phyloP scores from a whole-genome alignment of 2,888 invertebrate species.

The Ligdia adustata region DNA sequence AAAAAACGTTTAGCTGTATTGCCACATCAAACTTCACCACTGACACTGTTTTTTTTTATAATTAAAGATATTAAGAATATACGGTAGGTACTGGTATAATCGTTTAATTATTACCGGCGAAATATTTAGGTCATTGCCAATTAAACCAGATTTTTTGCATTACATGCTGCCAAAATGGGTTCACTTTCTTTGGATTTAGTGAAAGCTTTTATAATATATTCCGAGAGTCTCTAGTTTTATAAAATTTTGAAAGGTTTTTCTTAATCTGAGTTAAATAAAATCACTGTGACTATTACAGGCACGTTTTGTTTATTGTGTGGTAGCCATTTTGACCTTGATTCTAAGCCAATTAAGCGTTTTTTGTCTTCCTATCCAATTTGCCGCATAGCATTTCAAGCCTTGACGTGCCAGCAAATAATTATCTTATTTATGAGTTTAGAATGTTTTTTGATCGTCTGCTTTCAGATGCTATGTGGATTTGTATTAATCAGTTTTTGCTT shows the following conservation, averaged over 20 bases:
- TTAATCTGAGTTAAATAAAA: too few relatives aligned
- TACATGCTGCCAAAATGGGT: conserved; percentile 8
- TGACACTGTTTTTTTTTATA: conserved; percentile 6
- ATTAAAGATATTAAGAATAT: conserved; percentile 23
- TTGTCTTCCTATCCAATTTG: conserved; percentile 35
- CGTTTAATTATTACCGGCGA: conserved; percentile 11
- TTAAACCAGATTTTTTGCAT: conserved; percentile 24
- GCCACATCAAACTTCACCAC: conserved; percentile 2
- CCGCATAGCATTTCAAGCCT: conserved; percentile 28
- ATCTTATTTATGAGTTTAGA: conserved; percentile 14
- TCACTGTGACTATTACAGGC: conserved; percentile 14
- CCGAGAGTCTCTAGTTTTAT: too few relatives aligned
- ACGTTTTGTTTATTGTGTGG: conserved; percentile 29
- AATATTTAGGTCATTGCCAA: conserved; percentile 23
- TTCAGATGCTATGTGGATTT: background rate
- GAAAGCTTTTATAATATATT: conserved; percentile 24
- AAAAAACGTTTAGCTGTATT: conserved; percentile 15
- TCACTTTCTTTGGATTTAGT: conserved; percentile 24
- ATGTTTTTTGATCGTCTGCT: conserved; percentile 18
- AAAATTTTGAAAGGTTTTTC: too few relatives aligned
- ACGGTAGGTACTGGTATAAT: conserved; percentile 20
- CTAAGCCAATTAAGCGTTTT: conserved; percentile 38
- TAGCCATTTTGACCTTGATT: conserved; percentile 33
- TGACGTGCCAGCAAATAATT: conserved; percentile 30
- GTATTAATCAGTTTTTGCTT: too few relatives aligned